Evolutionary conservation across 1,140 invertebrate species (phyloP).

Genomic region (Heliconius melpomene): DNA sequence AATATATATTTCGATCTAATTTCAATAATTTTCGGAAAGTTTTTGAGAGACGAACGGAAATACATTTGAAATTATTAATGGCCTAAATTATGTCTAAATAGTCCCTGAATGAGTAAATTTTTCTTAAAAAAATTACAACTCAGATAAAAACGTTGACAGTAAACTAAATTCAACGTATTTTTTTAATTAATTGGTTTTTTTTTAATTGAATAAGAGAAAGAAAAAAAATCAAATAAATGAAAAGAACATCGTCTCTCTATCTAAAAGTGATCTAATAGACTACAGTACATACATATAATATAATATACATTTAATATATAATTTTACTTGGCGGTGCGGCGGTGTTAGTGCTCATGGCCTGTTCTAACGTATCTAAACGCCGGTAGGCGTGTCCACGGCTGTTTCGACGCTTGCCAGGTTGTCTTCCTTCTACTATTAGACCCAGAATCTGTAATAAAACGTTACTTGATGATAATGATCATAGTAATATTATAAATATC

Average conservation of each 20-base stretch:
- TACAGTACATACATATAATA: background rate
- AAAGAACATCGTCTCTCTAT: background rate
- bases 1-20: background rate
- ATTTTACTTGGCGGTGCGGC: constrained; percentile 72
- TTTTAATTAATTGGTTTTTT: background rate
- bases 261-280: background rate
- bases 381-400: constrained; percentile 71
- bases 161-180: background rate
- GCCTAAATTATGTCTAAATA: too few species aligned
- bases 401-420: constrained; percentile 62
- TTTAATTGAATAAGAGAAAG: background rate
- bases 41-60: background rate
- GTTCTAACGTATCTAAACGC: constrained; percentile 70
- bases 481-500: too few species aligned
- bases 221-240: background rate
- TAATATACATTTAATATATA: constrained; percentile 58
- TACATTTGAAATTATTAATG: background rate
- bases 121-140: background rate
- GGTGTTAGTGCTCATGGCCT: constrained; percentile 66
- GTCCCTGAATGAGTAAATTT: background rate
- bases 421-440: constrained; percentile 69
- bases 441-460: constrained; percentile 64
- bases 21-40: background rate
- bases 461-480: background rate
- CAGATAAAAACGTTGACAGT: background rate